These are phyloP conservation scores for Athalia rosae DNA, from an alignment of 2,888 invertebrate species.

Conservation along the genomic window DNA sequence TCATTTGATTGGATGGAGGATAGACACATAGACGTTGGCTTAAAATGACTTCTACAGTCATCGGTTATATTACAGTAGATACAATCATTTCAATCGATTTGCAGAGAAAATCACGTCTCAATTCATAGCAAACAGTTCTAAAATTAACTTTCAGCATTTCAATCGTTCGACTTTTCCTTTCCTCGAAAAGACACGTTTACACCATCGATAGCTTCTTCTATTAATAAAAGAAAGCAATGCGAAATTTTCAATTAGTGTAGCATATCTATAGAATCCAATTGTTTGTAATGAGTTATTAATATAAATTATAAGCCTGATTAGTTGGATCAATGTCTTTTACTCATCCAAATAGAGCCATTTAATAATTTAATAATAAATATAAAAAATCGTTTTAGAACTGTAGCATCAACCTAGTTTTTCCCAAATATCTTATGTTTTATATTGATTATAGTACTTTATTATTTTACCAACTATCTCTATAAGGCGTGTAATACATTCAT, in stretches of 20 bases:
- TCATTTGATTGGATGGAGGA: constrained; percentile 20
- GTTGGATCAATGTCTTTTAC: too few species aligned
- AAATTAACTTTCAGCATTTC: constrained; percentile 4
- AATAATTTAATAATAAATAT: not conserved
- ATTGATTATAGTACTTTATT: constrained; percentile 59
- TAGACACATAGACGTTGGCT: constrained; percentile 29
- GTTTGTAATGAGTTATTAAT: too few species aligned
- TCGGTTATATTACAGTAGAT: constrained; percentile 42
- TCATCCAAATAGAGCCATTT: too few species aligned
- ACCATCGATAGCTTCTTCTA: not conserved
- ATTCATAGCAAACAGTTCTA: constrained; percentile 39
- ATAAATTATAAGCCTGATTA: too few species aligned
- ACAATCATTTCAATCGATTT: constrained; percentile 40
- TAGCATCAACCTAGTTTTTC: constrained; percentile 49
- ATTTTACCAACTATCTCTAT: constrained; percentile 64
- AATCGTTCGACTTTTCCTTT: not conserved
- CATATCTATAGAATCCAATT: too few species aligned
- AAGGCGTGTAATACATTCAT: constrained; percentile 62
- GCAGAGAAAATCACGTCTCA: constrained; percentile 40
- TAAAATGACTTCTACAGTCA: constrained; percentile 40
- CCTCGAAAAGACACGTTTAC: constrained; percentile 6
- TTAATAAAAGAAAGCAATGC: too few species aligned
- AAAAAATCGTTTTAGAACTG: constrained; percentile 39
- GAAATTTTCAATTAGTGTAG: too few species aligned
- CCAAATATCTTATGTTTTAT: constrained; percentile 53